Percentiles rank a stretch among this genome's conserved stretches.
Evolutionary conservation across 2,888 invertebrate species (phyloP).

Genomic region (Ophion costatus): DNA sequence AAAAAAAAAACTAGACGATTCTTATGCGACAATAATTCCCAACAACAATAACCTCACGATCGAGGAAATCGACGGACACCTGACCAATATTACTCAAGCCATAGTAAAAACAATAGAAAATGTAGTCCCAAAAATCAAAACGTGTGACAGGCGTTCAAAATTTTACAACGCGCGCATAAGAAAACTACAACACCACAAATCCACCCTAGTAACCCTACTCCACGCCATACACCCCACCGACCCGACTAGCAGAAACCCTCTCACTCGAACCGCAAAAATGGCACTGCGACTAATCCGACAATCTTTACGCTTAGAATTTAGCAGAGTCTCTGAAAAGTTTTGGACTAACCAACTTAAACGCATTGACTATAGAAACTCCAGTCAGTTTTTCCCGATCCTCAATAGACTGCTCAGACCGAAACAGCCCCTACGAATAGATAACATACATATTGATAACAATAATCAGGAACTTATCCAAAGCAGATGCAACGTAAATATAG

Average conservation of each 20-base stretch:
- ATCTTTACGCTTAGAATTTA: too few species aligned
- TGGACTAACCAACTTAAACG: constrained; percentile 34
- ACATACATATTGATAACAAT: neutral
- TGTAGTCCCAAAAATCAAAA: neutral
- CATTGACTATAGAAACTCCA: constrained; percentile 39
- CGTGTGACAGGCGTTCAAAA: neutral
- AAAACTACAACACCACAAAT: constrained; percentile 4
- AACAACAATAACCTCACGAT: too few species aligned
- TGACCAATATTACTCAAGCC: neutral
- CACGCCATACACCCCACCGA: neutral
- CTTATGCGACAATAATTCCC: too few species aligned
- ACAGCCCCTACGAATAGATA: neutral
- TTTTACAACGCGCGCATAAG: neutral
- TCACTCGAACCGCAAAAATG: too few species aligned
- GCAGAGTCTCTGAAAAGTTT: too few species aligned
- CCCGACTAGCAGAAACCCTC: neutral
- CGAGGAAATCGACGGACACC: constrained; percentile 9
- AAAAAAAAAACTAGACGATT: too few species aligned
- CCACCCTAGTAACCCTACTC: neutral
- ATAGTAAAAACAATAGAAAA: neutral
- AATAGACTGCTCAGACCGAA: constrained; percentile 49
- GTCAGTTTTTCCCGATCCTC: constrained; percentile 53
- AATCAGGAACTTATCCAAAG: neutral
- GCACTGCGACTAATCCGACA: too few species aligned
- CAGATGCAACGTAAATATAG: neutral